Base-by-base conservation (phyloP, 2,888 invertebrate genomes). In the Coremacera marginata region DNA sequence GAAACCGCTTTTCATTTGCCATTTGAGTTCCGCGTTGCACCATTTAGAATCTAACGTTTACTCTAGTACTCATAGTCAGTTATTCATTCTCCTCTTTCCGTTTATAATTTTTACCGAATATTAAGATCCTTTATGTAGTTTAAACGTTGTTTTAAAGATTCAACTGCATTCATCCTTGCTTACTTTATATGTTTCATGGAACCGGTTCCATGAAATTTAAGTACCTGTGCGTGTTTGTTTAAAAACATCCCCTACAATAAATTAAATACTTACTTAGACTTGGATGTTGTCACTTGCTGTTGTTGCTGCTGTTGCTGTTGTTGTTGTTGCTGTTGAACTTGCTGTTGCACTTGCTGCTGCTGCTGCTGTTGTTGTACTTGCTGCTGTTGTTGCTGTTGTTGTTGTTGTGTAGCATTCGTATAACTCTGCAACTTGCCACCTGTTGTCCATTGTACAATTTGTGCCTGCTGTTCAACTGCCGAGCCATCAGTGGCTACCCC, bases 361-460 rank as follows among this genome's bases (percentile, higher is more conserved):
- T 84, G 86, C 0, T 84, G 84, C 8, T 79, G 82, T 0, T 84
- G 80, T 51, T 80, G 79, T 22, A 84, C 84, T 2, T 84, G 84
- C 0, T 84, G 85, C 49, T 80, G 77, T 5, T 86, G 85, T 0
- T 85, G 84, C 0, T 84, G 82, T 8, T 78, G 81, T n/a, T 70
- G 85, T 0, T 85, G 84, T 52, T 76, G 79, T 81, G 75, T 77
- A 44, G 82, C 80, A n/a, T 86, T 86, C 16, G 88, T 85, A 82
- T 88, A 95, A 82, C 94, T 93, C 75, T 95, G 95, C 79, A 95
- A 92, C 89, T 94, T 94, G 57, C 95, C 95, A 74, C 95, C 95
- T 85, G 93, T 93, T 63, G 82, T 86, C 88, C 88, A 88, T 80
- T 88, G 88, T 22, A 88, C 88, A 73, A 88, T 84, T 77, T 88